Conservation (phyloP, 2,888 invertebrate species). For the Cacoxenus indagator region DNA sequence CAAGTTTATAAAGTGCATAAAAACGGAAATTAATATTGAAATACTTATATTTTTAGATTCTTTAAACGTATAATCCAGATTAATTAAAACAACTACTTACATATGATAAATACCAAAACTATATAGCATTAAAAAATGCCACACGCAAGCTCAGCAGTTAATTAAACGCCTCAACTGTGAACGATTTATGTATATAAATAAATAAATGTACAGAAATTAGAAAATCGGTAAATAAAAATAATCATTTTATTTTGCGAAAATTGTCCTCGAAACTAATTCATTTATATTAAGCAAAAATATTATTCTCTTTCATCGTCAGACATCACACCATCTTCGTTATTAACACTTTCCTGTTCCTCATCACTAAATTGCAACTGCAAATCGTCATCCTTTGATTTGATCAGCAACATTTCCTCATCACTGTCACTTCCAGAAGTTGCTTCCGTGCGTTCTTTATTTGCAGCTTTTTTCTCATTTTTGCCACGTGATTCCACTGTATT, state of each 20-base stretch:
- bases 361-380: slow-evolving; percentile 41
- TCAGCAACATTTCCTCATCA: slow-evolving; percentile 60
- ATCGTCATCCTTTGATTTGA: slow-evolving; percentile 38
- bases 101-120: neutral
- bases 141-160: slow-evolving; percentile 5
- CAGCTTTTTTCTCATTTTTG: slow-evolving; percentile 12
- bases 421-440: slow-evolving; percentile 46
- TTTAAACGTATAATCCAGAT: neutral
- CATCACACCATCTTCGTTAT: slow-evolving; percentile 45
- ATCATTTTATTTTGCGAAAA: slow-evolving; percentile 16
- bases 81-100: neutral
- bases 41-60: slow-evolving; percentile 5
- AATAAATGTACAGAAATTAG: slow-evolving; percentile 6
- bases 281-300: slow-evolving; percentile 17
- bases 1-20: neutral
- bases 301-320: slow-evolving; percentile 43
- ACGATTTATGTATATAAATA: neutral
- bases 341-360: slow-evolving; percentile 51
- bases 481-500: slow-evolving; percentile 70
- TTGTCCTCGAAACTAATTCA: slow-evolving; percentile 30
- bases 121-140: neutral
- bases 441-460: neutral
- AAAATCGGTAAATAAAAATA: slow-evolving; percentile 5
- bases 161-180: neutral
- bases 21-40: neutral